These are phyloP conservation scores for Trisateles emortualis DNA, from an alignment of 2,888 invertebrate genomes.

Conservation along the genomic window DNA sequence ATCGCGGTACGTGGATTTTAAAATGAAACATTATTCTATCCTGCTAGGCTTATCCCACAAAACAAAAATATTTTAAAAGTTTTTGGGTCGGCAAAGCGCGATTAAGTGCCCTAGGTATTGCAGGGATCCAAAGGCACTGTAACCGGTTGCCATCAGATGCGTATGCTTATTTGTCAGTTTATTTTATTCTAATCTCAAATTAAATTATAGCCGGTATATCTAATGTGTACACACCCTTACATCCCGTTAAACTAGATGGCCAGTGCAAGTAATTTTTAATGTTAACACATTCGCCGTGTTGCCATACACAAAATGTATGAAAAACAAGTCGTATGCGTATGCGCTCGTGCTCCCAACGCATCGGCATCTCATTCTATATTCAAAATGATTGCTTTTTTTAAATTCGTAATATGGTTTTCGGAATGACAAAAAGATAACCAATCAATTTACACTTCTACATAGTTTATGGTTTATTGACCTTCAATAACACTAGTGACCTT, in stretches of 20 bases:
- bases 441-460: neutral
- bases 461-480: neutral
- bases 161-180: too few relatives aligned
- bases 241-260: slow-evolving; percentile 28
- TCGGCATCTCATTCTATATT: slow-evolving; percentile 6
- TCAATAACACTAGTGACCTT: too few relatives aligned
- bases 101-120: too few relatives aligned
- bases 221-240: slow-evolving; percentile 7
- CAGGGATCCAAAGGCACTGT: too few relatives aligned
- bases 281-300: slow-evolving; percentile 40
- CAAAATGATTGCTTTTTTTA: slow-evolving; percentile 5
- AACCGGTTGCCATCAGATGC: too few relatives aligned
- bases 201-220: neutral
- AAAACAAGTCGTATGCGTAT: slow-evolving; percentile 34
- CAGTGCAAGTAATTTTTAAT: slow-evolving; percentile 41
- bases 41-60: too few relatives aligned
- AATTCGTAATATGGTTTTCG: neutral
- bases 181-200: too few relatives aligned
- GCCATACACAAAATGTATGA: slow-evolving; percentile 20
- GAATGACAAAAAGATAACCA: neutral
- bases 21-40: too few relatives aligned
- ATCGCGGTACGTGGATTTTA: too few relatives aligned
- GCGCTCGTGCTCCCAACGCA: slow-evolving; percentile 32
- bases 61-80: too few relatives aligned
- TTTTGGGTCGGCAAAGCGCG: too few relatives aligned